Conservation (phyloP, 2,113 vertebrate genomes). For the Neotoma lepida region DNA sequence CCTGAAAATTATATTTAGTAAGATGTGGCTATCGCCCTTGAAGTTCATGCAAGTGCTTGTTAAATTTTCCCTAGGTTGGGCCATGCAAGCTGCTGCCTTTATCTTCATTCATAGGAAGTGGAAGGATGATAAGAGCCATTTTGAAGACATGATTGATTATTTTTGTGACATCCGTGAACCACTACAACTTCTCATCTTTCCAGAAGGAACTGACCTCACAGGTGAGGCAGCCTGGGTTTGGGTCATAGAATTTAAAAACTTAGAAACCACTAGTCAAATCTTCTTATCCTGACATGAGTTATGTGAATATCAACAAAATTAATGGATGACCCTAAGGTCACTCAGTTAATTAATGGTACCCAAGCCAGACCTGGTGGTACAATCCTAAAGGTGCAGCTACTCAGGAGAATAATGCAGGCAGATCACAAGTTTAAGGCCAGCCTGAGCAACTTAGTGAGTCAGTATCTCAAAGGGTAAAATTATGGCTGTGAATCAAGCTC, state of each 20-base stretch:
- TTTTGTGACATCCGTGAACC: slow-evolving; percentile 96
- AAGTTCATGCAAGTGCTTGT: slow-evolving; percentile 71
- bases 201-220: slow-evolving; percentile 98
- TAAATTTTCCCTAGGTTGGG: slow-evolving; percentile 91
- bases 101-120: slow-evolving; percentile 96
- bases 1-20: neutral
- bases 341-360: neutral
- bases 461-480: neutral
- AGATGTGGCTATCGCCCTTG: slow-evolving; percentile 5
- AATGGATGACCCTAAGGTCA: neutral
- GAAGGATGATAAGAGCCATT: slow-evolving; percentile 93
- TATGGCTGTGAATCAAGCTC: neutral
- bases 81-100: slow-evolving; percentile 98
- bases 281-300: neutral
- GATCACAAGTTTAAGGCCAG: neutral
- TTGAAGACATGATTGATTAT: slow-evolving; percentile 96
- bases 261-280: neutral
- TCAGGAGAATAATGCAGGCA: neutral
- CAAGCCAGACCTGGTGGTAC: neutral
- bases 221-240: slow-evolving; percentile 84
- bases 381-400: neutral
- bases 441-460: neutral
- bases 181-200: slow-evolving; percentile 96
- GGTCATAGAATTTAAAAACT: slow-evolving; percentile 36
- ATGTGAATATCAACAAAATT: neutral